These are phyloP conservation scores for Galaxea fascicularis DNA, from an alignment of 92 coral and sea anemone genomes.

Conservation along the genomic window DNA sequence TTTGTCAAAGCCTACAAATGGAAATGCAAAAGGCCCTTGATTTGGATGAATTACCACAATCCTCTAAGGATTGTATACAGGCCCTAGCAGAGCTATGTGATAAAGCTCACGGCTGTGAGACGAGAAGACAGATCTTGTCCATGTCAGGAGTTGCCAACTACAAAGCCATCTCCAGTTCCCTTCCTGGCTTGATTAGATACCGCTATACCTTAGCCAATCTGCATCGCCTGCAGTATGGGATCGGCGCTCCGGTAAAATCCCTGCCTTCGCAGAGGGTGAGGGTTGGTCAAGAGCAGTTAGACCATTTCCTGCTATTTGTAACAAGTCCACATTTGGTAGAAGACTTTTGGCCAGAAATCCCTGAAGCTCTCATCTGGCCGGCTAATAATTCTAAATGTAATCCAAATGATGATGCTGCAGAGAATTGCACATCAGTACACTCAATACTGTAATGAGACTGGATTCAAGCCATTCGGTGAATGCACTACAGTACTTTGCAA, in stretches of 20 bases:
- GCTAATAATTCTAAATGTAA: slow-evolving; percentile 24
- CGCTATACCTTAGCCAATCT: slow-evolving; percentile 41
- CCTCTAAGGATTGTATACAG: slow-evolving; percentile 23
- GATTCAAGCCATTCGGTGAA: slow-evolving; percentile 42
- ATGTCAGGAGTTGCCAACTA: slow-evolving; percentile 43
- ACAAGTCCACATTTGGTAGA: slow-evolving; percentile 37
- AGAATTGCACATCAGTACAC: slow-evolving; percentile 36
- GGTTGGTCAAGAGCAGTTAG: slow-evolving; percentile 19
- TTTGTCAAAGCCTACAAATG: no score
- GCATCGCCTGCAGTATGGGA: slow-evolving; percentile 44
- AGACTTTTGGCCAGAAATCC: slow-evolving; percentile 29
- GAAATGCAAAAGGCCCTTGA: slow-evolving; percentile 41
- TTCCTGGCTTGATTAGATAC: slow-evolving; percentile 44
- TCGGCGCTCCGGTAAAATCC: slow-evolving; percentile 22
- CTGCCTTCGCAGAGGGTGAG: slow-evolving; percentile 29
- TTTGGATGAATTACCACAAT: slow-evolving; percentile 15
- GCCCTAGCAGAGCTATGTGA: slow-evolving; percentile 39
- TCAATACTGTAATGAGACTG: slow-evolving; percentile 42
- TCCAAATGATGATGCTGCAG: slow-evolving; percentile 34
- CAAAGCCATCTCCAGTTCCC: slow-evolving; percentile 22
- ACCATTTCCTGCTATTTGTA: slow-evolving; percentile 15
- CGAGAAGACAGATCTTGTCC: slow-evolving; percentile 39
- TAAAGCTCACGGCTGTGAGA: slow-evolving; percentile 39
- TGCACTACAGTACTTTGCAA: slow-evolving; percentile 21
- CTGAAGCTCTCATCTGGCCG: slow-evolving; percentile 33